Conservation (phyloP, 2,113 vertebrate species). For the Excalfactoria chinensis region DNA sequence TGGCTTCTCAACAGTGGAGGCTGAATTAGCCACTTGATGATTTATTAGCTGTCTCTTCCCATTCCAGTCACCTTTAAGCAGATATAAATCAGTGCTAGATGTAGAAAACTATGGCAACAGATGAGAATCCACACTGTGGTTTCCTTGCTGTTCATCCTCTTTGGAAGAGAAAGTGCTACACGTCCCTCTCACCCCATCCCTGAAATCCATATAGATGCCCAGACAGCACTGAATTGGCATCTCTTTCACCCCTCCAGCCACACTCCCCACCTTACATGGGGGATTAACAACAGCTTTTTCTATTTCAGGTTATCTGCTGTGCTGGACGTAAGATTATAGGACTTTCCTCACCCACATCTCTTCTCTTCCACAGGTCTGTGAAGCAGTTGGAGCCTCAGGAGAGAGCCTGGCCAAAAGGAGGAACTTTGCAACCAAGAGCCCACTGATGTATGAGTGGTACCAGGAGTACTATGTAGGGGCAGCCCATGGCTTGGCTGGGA, state of each 20-base stretch:
- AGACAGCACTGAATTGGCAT: background rate
- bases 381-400: constrained; percentile 87
- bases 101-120: background rate
- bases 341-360: background rate
- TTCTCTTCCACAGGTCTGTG: constrained; percentile 81
- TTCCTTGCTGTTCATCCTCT: background rate
- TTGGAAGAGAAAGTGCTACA: background rate
- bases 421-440: constrained; percentile 84
- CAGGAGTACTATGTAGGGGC: constrained; percentile 94
- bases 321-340: background rate
- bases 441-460: constrained; percentile 97
- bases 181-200: fast-evolving
- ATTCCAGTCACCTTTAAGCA: background rate
- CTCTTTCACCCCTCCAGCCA: background rate
- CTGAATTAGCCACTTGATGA: background rate
- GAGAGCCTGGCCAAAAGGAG: constrained; percentile 86
- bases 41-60: background rate
- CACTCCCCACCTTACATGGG: background rate
- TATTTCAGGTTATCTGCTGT: background rate
- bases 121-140: background rate
- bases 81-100: background rate
- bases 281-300: background rate
- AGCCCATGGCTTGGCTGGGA: constrained; percentile 94
- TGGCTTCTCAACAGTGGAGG: background rate
- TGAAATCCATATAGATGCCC: background rate